A percentile compares a stretch with the other conserved stretches of the same genome.
These are phyloP conservation scores for Sarcophilus harrisii DNA, from an alignment of 2,797 vertebrate species.

Conservation along the genomic window DNA sequence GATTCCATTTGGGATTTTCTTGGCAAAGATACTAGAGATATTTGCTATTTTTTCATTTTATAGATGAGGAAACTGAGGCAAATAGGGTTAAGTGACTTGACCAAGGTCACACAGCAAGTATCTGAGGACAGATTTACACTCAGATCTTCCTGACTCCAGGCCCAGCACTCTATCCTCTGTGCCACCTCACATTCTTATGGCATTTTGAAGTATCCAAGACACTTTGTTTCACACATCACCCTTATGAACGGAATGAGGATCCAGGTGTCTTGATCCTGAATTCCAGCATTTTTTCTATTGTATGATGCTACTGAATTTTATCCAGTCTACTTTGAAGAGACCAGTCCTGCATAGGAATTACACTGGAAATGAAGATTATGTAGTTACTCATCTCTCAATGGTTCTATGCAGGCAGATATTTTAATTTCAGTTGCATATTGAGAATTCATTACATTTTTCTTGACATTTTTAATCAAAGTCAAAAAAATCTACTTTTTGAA, in stretches of 20 bases:
- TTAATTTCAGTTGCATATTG: slow-evolving; percentile 56
- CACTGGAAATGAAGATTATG: not conserved
- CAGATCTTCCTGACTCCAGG: not conserved
- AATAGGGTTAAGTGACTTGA: not conserved
- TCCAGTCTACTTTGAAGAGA: not conserved
- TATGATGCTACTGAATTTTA: not conserved
- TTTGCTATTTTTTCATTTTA: not conserved
- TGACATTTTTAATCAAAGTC: slow-evolving; percentile 54
- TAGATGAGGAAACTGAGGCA: not conserved
- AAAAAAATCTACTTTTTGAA: slow-evolving; percentile 1
- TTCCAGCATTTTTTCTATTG: not conserved
- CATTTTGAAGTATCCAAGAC: not conserved
- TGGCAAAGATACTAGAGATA: not conserved
- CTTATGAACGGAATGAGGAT: not conserved
- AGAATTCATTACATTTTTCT: slow-evolving; percentile 55
- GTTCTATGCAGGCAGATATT: not conserved
- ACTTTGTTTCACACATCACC: not conserved
- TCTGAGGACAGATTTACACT: not conserved
- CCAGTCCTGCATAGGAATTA: not conserved
- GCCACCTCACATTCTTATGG: not conserved
- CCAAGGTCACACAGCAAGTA: not conserved
- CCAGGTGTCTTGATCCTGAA: not conserved
- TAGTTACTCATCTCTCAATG: not conserved
- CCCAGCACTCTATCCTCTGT: not conserved
- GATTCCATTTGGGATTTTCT: not conserved